Percentiles rank a stretch among this genome's conserved stretches.
phyloP scores from a whole-genome alignment of 2,888 invertebrate genomes.

The Stegophylla sp. region DNA sequence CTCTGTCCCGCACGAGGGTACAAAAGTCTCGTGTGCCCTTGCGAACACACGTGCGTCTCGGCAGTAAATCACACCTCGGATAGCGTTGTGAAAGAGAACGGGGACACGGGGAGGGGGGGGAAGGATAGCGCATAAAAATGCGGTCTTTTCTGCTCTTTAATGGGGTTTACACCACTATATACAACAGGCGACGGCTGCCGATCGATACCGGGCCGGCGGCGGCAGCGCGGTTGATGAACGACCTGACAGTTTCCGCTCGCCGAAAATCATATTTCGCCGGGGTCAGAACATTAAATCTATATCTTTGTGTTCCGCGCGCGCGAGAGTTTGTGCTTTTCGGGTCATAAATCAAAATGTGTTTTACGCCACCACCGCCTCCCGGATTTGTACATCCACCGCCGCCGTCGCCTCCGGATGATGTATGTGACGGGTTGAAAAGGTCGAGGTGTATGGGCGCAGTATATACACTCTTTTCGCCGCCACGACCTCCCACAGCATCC shows the following conservation, averaged over 20 bases:
- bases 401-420: constrained; percentile 46
- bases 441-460: not conserved
- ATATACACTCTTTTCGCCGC: constrained; percentile 11
- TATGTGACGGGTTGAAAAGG: constrained; percentile 57
- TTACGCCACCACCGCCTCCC: not conserved
- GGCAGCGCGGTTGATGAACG: constrained; percentile 50
- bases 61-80: constrained; percentile 32
- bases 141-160: constrained; percentile 44
- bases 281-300: constrained; percentile 57
- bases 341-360: constrained; percentile 57
- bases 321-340: constrained; percentile 51
- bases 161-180: constrained; percentile 28
- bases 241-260: constrained; percentile 56
- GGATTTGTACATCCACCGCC: constrained; percentile 33
- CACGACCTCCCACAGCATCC: not conserved
- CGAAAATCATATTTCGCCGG: constrained; percentile 58
- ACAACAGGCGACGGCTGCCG: not conserved
- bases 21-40: not conserved
- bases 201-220: constrained; percentile 20
- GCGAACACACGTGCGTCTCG: not conserved
- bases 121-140: constrained; percentile 24
- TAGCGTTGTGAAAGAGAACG: too few relatives aligned
- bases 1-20: not conserved
- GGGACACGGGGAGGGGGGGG: not conserved
- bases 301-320: constrained; percentile 49